phyloP scores from a whole-genome alignment of 2,888 invertebrate species.

The Synanthedon tipuliformis region DNA sequence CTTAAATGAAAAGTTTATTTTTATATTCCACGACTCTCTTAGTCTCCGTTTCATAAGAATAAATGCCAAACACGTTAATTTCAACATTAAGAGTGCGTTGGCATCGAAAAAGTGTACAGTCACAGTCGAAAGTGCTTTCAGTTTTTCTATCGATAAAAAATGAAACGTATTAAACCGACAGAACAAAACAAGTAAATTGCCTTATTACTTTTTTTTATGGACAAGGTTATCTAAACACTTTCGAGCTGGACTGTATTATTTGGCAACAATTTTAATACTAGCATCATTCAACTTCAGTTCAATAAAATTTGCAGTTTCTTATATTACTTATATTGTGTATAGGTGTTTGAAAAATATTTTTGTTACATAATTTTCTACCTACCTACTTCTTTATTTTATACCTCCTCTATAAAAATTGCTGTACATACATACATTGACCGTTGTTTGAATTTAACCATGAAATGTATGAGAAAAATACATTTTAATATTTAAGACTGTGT shows the following conservation, averaged over 20 bases:
- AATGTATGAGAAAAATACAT: no score
- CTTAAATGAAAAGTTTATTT: not conserved
- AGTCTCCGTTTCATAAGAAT: conserved; percentile 32
- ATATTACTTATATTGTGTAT: conserved; percentile 9
- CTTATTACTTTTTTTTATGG: no score
- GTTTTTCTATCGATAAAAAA: conserved; percentile 1
- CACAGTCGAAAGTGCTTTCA: conserved; percentile 19
- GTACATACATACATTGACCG: no score
- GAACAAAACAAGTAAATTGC: no score
- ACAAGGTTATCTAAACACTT: conserved; percentile 2
- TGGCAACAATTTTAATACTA: conserved; percentile 32
- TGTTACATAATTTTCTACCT: no score
- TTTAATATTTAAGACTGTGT: no score
- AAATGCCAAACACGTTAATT: conserved; percentile 28
- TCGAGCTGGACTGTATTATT: conserved; percentile 16
- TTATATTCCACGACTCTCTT: conserved; percentile 5
- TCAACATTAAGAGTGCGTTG: conserved; percentile 16
- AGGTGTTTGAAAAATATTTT: conserved; percentile 20
- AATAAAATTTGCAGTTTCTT: conserved; percentile 16
- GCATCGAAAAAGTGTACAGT: conserved; percentile 25
- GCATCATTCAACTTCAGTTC: conserved; percentile 17
- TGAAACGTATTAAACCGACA: not conserved
- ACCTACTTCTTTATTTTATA: no score
- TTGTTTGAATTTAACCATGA: no score
- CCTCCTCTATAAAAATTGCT: no score